Percentiles rank a stretch among this genome's conserved stretches.
phyloP scores from a whole-genome alignment of 2,888 invertebrate genomes.

The Boloria euphrosyne region DNA sequence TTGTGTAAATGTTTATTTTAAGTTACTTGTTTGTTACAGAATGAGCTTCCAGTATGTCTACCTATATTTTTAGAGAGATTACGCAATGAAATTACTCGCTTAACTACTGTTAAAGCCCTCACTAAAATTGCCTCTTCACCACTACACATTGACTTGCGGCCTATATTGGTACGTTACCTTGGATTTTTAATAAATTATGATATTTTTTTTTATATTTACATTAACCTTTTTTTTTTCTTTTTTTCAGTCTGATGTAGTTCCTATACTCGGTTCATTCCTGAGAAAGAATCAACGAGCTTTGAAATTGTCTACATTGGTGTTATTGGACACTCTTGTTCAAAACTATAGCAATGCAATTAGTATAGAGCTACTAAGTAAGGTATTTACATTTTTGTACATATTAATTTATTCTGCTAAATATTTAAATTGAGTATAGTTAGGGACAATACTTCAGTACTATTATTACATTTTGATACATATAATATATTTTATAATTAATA shows the following conservation, averaged over 20 bases:
- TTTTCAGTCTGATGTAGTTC: conserved; percentile 91
- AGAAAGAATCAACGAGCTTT: conserved; percentile 98
- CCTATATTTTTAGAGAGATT: conserved; percentile 97
- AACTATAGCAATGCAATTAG: conserved; percentile 89
- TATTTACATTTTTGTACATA: conserved; percentile 49
- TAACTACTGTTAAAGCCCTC: conserved; percentile 97
- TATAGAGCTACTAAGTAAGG: conserved; percentile 88
- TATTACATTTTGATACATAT: not conserved
- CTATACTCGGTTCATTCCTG: conserved; percentile 95
- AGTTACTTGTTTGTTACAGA: conserved; percentile 54
- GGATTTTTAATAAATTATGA: not conserved
- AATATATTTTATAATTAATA: too few relatives aligned
- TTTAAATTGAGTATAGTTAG: not conserved
- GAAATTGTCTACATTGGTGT: conserved; percentile 93
- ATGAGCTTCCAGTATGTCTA: conserved; percentile 91
- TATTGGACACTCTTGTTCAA: conserved; percentile 94
- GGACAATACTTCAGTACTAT: not conserved
- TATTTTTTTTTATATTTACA: conserved; percentile 4
- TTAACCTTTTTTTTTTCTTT: not conserved
- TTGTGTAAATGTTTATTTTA: not conserved
- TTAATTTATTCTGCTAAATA: not conserved
- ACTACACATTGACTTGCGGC: conserved; percentile 90
- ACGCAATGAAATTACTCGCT: conserved; percentile 97
- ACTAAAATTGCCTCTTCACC: conserved; percentile 97
- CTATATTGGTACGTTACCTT: conserved; percentile 85